Evolutionary conservation across 2,888 invertebrate genomes (phyloP), one percentile per base, ranked within the genome.

Genomic region (Drosophila anomalata): DNA sequence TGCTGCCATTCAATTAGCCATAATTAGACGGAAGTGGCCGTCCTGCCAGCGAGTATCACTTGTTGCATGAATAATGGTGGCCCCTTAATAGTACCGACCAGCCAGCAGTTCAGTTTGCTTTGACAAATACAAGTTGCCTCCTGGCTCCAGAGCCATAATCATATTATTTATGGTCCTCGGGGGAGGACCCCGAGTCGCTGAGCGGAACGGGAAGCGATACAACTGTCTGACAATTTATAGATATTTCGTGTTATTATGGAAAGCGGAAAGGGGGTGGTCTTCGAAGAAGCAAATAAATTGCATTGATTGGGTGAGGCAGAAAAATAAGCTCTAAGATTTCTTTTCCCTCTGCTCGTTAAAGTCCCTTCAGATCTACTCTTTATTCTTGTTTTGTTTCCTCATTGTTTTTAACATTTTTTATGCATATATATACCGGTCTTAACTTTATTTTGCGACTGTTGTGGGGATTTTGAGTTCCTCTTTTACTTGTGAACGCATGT

Each of bases 121-220:
- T 83, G 84, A 80, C 81, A 83, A 81, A 83, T 76, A 76, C 75
- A 73, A 79, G 81, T 83, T 78, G 78, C 71, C 75, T 69, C 52
- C 62, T 56, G 62, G 29, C 29, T 29, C 29, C 29, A 29, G 77
- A 76, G 74, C 81, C 78, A 81, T 83, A 83, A 83, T 80, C 79
- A 73, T 80, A 83, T 81, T 81, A 81, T 83, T 81, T 83, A 81
- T 81, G 70, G 68, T 79, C 66, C 69, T 54, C 55, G 47, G 20
- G 69, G 46, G 39, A 36, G 50, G 17, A 17, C 17, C 17, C 17
- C 17, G 17, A 41, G 33, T 31, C 52, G 31, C 41, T n/a, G 22
- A 14, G 11, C 48, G 44, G 31, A 51, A 39, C 20, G 60, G 41
- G n/a, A 53, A 54, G 47, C 60, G 58, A 66, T 52, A 39, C 50